Evolutionary conservation across 1,140 invertebrate species (phyloP).

Genomic region (Archivesica marissinica): DNA sequence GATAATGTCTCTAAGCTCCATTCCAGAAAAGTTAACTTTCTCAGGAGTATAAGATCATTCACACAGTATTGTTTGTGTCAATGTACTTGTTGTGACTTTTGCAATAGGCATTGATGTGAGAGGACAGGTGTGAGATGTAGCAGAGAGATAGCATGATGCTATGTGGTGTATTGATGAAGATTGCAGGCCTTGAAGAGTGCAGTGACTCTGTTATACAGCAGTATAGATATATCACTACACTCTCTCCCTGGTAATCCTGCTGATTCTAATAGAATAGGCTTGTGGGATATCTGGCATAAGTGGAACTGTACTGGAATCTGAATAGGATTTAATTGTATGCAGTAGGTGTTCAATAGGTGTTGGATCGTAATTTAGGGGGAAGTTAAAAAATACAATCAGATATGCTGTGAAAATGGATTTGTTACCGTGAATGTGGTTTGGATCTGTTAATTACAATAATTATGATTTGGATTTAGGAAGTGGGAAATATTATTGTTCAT

Average conservation of each 20-base stretch:
- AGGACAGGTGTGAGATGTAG: neutral
- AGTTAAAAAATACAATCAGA: too few relatives aligned
- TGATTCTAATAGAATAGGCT: neutral
- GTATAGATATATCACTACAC: neutral
- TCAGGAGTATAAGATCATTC: too few relatives aligned
- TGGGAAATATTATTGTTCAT: too few relatives aligned
- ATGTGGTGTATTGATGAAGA: slow-evolving; percentile 9
- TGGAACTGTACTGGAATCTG: neutral
- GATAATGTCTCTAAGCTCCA: too few relatives aligned
- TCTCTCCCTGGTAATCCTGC: neutral
- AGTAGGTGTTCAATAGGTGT: neutral
- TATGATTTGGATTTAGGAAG: too few relatives aligned
- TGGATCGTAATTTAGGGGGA: neutral
- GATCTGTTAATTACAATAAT: too few relatives aligned
- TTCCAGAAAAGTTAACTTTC: too few relatives aligned
- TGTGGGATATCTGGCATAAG: neutral
- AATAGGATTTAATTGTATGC: neutral
- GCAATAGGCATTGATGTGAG: neutral
- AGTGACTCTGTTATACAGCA: neutral
- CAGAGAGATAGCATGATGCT: slow-evolving; percentile 7
- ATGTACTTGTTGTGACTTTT: too few relatives aligned
- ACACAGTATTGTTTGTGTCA: too few relatives aligned
- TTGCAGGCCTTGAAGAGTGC: neutral
- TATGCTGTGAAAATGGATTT: too few relatives aligned
- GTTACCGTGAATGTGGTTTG: too few relatives aligned